Base-by-base conservation (phyloP, 2,888 invertebrate genomes). In the Odontocerum albicorne region DNA sequence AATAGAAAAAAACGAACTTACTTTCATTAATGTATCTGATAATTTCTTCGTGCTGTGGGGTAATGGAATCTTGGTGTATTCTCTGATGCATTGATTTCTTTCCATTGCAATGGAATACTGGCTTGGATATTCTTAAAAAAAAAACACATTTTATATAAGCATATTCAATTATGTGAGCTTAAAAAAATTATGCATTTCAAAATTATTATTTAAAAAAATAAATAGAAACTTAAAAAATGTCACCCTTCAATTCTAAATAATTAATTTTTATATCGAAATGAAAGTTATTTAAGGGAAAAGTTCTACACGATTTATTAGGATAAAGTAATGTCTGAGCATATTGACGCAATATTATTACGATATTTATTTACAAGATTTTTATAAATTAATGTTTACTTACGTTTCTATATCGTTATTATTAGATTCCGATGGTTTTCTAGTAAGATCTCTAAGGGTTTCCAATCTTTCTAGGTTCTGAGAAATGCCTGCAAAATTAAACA, bases 21-120 rank as follows among this genome's bases (percentile, higher is more conserved):
- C 92, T 90, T 72, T 91, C 90, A 72, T 88, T 86, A 66, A 93
- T 87, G 73, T 84, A 93, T 77, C 86, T 86, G 67, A 92, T 88
- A 63, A 92, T 85, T 77, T 92, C 92, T 68, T 92, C 90, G 68
- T 93, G 92, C 66, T 92, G 88, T 51, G 91, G 92, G 71, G 71
- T 82, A 72, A 72, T 80, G 76, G 67, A 65, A 79, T 81, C 72
- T 70, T 81, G 72, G 69, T 82, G 67, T 81, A 80, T 73, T 77
- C 79, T 72, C 68, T 75, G 77, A 72, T 79, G 75, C 71, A 79
- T 73, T 79, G 84, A 67, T 66, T 82, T 81, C 70, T 81, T 83
- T 60, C 82, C 81, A 71, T 82, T 82, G 70, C 82, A 84, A 72
- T 91, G 87, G 72, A 92, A 92, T 64, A 88, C 86, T 64, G 90